phyloP scores from a whole-genome alignment of 2,797 vertebrate genomes.

The Mus minutoides region DNA sequence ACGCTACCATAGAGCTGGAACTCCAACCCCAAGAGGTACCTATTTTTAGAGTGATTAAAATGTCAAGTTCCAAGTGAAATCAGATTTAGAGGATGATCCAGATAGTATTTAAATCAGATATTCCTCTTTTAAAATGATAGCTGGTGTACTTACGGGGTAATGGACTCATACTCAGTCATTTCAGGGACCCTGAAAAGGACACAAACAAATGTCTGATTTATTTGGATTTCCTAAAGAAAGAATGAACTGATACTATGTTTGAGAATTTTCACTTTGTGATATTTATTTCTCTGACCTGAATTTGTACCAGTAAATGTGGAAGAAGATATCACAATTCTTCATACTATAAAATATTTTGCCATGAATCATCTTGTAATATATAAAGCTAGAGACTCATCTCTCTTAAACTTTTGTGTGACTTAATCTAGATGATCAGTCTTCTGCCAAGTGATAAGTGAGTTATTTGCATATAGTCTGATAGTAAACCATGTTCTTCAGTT shows the following conservation, averaged over 20 bases:
- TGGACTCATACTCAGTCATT: background rate
- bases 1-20: background rate
- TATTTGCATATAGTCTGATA: constrained; percentile 49
- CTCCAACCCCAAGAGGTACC: background rate
- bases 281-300: constrained; percentile 65
- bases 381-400: constrained; percentile 31
- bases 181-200: constrained; percentile 46
- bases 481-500: constrained; percentile 45
- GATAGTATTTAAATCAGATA: constrained; percentile 58
- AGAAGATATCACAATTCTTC: constrained; percentile 47
- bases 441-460: constrained; percentile 32
- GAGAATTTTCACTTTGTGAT: constrained; percentile 53
- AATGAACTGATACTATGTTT: constrained; percentile 62
- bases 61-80: constrained; percentile 64
- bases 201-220: constrained; percentile 46
- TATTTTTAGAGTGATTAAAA: constrained; percentile 62
- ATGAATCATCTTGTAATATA: constrained; percentile 33
- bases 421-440: constrained; percentile 58
- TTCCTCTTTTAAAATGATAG: constrained; percentile 36
- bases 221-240: constrained; percentile 53
- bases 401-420: constrained; percentile 55
- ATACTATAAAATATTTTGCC: constrained; percentile 53
- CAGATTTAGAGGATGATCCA: constrained; percentile 53
- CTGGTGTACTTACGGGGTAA: constrained; percentile 7
- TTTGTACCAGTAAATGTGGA: constrained; percentile 55